These are phyloP conservation scores for Sapayoa aenigma DNA, from an alignment of 2,113 vertebrate species.

Conservation along the genomic window DNA sequence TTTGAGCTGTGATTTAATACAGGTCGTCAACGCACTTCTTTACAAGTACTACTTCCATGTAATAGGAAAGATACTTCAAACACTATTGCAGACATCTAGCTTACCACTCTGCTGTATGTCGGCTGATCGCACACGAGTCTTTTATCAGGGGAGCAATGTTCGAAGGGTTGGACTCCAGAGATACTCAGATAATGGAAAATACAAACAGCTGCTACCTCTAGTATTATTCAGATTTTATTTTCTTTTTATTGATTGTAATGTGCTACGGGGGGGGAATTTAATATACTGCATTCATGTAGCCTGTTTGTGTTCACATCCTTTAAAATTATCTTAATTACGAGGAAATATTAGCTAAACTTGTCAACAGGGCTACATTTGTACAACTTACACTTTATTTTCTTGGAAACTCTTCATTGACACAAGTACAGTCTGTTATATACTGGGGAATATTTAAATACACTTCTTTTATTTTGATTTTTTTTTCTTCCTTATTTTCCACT, in stretches of 20 bases:
- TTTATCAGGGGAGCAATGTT: slow-evolving; percentile 64
- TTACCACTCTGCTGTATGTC: slow-evolving; percentile 39
- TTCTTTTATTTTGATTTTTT: neutral
- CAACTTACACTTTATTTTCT: neutral
- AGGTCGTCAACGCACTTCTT: slow-evolving; percentile 48
- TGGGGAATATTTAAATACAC: slow-evolving; percentile 62
- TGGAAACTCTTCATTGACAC: slow-evolving; percentile 5
- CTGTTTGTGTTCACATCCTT: slow-evolving; percentile 68
- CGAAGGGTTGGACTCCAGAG: slow-evolving; percentile 66
- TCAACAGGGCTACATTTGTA: slow-evolving; percentile 58
- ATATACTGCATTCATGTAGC: slow-evolving; percentile 66
- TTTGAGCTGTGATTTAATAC: slow-evolving; percentile 44
- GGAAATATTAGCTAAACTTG: slow-evolving; percentile 70
- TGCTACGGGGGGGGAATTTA: slow-evolving; percentile 54
- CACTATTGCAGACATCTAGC: slow-evolving; percentile 27
- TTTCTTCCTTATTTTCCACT: slow-evolving; percentile 13
- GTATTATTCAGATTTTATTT: slow-evolving; percentile 84
- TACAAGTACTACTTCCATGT: slow-evolving; percentile 42
- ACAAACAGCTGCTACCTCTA: slow-evolving; percentile 98
- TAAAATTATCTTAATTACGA: slow-evolving; percentile 55
- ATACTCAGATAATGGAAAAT: slow-evolving; percentile 75
- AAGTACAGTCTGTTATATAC: slow-evolving; percentile 28
- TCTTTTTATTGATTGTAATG: slow-evolving; percentile 73
- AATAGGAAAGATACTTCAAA: slow-evolving; percentile 48
- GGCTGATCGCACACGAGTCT: slow-evolving; percentile 51